phyloP scores from a whole-genome alignment of 2,888 invertebrate genomes.

The Philereme transversata region DNA sequence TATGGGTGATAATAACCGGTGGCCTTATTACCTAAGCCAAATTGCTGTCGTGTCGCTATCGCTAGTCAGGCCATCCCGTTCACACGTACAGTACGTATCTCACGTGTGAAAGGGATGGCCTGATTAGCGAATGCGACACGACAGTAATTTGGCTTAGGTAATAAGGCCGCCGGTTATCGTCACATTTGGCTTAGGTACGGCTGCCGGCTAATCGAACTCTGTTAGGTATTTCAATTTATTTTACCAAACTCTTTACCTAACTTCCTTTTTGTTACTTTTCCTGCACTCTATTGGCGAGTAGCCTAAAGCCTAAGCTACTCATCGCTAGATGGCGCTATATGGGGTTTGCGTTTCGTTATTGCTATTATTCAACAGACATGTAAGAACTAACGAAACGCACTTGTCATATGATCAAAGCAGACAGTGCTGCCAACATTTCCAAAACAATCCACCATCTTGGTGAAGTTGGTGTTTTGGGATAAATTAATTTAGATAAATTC shows the following conservation, averaged over 20 bases:
- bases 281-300: constrained; percentile 11
- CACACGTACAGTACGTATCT: too few species aligned
- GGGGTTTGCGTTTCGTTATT: constrained; percentile 14
- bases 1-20: too few species aligned
- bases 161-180: too few species aligned
- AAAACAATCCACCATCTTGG: constrained; percentile 66
- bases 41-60: too few species aligned
- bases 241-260: neutral
- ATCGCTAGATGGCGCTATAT: constrained; percentile 4
- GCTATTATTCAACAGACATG: neutral
- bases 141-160: too few species aligned
- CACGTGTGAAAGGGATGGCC: too few species aligned
- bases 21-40: too few species aligned
- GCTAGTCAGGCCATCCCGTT: too few species aligned
- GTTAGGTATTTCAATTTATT: too few species aligned
- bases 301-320: constrained; percentile 1
- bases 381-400: constrained; percentile 50
- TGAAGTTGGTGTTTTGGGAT: constrained; percentile 74
- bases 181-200: too few species aligned
- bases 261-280: neutral
- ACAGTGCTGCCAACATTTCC: constrained; percentile 67
- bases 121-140: too few species aligned
- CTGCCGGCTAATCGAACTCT: too few species aligned
- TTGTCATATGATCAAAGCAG: constrained; percentile 73
- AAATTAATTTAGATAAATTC: constrained; percentile 51